Evolutionary conservation across 1,140 invertebrate genomes (phyloP), one percentile per base, ranked within the genome.

Genomic region (Bicyclus anynana): DNA sequence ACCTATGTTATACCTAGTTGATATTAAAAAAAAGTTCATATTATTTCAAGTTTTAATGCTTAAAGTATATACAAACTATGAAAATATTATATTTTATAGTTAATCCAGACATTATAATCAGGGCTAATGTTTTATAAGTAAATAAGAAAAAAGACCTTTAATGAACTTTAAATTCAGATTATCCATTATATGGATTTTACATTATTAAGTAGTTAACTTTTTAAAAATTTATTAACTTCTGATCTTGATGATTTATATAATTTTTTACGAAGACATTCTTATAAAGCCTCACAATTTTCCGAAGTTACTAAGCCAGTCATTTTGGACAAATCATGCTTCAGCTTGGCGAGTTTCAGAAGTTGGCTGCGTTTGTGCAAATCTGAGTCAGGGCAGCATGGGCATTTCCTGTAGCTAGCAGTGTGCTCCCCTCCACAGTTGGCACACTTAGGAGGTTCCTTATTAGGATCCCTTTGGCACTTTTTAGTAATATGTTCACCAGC

Each of bases 351-450:
- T 46, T 59, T 67, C 21, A 48, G 6, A 5, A 35, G 5, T 52
- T 52, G 47, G 2, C 21, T 40, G 2, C 10, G 14, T 50, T 48
- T 46, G n/a, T 66, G 59, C 2, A 23, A 14, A 6, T 21, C 2
- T 6, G 74, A 74, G 5, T 62, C 54, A 9, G 74, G 78, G 42
- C 69, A 78, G 33, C 51, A 62, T 1, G 53, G 35, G 48, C 80
- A 86, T 10, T 74, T 35, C 48, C 48, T 75, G 21, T 68, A 84
- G 27, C 53, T 84, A 5, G 81, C 77, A 5, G 76, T 77, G 48
- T 86, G 83, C 4, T 67, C 59, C 5, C 57, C 65, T 9, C 42
- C 50, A 70, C 83, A 84, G 40, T 86, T 83, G 17, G 74, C 80
- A 72, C 83, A 87, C 65, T 65, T 82, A 9, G 75, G 72, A 12